phyloP scores from a whole-genome alignment of 1,140 invertebrate species.

The Calephelis virginiensis region DNA sequence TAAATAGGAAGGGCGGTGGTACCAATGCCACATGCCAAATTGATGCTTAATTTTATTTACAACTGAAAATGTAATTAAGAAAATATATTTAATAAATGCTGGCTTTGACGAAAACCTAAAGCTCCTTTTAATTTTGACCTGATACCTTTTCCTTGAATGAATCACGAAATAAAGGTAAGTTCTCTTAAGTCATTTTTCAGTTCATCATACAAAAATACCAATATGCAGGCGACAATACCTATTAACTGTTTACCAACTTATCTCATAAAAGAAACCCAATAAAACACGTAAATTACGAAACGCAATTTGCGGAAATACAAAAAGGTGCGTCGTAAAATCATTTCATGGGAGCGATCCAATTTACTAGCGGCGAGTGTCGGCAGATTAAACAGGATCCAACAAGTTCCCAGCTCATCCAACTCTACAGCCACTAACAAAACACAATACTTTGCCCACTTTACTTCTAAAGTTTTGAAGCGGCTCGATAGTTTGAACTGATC shows the following conservation, averaged over 20 bases:
- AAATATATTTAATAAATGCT: too few species aligned
- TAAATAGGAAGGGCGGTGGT: too few species aligned
- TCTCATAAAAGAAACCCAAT: conserved; percentile 12
- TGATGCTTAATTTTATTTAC: too few species aligned
- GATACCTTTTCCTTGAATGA: too few species aligned
- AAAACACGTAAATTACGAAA: conserved; percentile 13
- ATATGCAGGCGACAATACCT: neutral
- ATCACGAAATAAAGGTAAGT: too few species aligned
- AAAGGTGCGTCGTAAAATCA: conserved; percentile 13
- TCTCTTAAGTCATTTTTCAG: too few species aligned
- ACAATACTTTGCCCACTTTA: neutral
- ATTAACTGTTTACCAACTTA: neutral
- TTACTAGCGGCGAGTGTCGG: conserved; percentile 2
- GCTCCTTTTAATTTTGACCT: too few species aligned
- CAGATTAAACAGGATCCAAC: conserved; percentile 7
- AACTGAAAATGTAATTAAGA: too few species aligned
- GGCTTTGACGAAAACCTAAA: too few species aligned
- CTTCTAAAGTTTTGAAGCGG: neutral
- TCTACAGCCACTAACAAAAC: neutral
- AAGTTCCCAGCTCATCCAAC: conserved; percentile 5
- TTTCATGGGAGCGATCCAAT: conserved; percentile 12
- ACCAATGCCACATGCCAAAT: too few species aligned
- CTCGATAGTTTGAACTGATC: neutral
- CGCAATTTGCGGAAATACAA: conserved; percentile 11
- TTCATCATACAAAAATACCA: too few species aligned